A percentile compares a stretch with the other conserved stretches of the same genome.
These are phyloP conservation scores for Drosophila cardini DNA, from an alignment of 1,140 invertebrate genomes.

Conservation along the genomic window DNA sequence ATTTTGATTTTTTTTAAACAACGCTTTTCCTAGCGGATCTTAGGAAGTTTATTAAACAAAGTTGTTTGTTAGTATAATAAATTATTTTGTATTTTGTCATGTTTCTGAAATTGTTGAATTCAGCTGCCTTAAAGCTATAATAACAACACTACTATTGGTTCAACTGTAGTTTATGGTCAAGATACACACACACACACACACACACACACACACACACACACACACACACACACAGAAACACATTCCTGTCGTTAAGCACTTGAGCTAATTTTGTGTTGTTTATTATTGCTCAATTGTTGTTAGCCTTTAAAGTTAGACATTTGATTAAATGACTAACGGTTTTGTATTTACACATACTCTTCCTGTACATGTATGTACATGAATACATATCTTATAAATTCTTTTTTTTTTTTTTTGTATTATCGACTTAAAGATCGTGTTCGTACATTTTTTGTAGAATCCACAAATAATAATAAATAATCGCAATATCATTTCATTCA, in stretches of 20 bases:
- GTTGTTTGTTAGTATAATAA: no score
- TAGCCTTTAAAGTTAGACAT: conserved; percentile 1
- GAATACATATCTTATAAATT: not conserved
- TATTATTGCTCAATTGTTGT: not conserved
- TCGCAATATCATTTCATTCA: not conserved
- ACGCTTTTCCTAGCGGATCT: no score
- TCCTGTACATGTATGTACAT: not conserved
- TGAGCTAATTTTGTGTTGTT: not conserved
- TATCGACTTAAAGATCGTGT: not conserved
- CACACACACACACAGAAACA: not conserved
- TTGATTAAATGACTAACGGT: not conserved
- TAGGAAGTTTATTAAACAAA: no score
- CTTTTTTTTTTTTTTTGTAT: not conserved
- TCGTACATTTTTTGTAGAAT: no score
- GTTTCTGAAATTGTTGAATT: no score
- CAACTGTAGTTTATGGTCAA: conserved; percentile 9
- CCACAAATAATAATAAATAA: no score
- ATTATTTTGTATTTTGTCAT: no score
- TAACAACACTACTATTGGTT: not conserved
- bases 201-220: not conserved
- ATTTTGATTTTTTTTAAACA: no score
- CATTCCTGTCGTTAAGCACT: conserved; percentile 7
- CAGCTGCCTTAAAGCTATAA: no score
- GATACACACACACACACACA: not conserved
- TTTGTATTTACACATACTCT: not conserved